phyloP scores from a whole-genome alignment of 1,140 invertebrate species.

The Doryteuthis pealeii region DNA sequence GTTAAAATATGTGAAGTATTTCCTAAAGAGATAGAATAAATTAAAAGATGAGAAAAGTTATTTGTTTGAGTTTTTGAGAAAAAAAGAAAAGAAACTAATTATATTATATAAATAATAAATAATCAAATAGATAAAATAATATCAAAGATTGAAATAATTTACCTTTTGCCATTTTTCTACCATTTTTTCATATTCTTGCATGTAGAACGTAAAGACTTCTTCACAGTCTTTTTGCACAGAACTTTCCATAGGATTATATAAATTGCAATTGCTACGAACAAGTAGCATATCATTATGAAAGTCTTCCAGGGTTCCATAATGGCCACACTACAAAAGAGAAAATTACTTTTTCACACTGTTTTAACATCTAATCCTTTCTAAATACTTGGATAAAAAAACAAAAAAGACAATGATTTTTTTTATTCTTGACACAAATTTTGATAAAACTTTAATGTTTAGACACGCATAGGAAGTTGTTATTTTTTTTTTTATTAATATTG shows the following conservation, averaged over 20 bases:
- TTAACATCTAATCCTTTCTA: neutral
- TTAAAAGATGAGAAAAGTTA: no score
- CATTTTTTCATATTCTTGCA: slow-evolving; percentile 51
- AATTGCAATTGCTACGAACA: slow-evolving; percentile 53
- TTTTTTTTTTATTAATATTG: no score
- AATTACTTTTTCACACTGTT: neutral
- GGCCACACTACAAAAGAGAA: slow-evolving; percentile 35
- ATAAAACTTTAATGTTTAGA: no score
- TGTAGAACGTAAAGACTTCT: slow-evolving; percentile 56
- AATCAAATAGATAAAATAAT: no score
- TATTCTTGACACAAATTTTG: neutral
- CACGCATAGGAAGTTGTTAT: no score
- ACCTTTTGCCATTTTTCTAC: slow-evolving; percentile 52
- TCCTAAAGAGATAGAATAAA: no score
- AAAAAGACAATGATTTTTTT: no score
- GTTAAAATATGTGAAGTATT: no score
- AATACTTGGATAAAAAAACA: neutral
- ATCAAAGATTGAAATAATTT: neutral
- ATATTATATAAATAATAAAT: no score
- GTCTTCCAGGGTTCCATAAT: slow-evolving; percentile 51
- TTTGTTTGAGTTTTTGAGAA: no score
- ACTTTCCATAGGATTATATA: slow-evolving; percentile 56
- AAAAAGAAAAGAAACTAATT: no score
- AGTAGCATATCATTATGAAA: slow-evolving; percentile 58
- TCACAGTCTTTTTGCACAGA: slow-evolving; percentile 57